These are phyloP conservation scores for Eptatretus atami DNA, from an alignment of 2,797 vertebrate species.

Conservation along the genomic window DNA sequence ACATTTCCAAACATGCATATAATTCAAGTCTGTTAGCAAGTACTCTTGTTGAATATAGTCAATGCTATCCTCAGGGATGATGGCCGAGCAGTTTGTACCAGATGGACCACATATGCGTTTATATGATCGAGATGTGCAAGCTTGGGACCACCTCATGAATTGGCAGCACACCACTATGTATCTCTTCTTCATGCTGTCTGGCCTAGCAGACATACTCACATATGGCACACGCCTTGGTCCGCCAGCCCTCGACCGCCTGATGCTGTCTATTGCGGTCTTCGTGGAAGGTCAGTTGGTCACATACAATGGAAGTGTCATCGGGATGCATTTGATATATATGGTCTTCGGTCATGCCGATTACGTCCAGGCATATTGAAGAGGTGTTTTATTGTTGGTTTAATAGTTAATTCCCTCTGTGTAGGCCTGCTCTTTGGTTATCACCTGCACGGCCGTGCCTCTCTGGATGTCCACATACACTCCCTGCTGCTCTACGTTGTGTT, in stretches of 20 bases:
- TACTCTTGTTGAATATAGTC: not conserved
- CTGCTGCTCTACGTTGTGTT: conserved; percentile 35
- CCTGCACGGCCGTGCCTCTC: conserved; percentile 40
- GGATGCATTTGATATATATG: not conserved
- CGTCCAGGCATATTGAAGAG: too few species aligned
- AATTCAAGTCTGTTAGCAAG: too few species aligned
- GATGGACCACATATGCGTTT: conserved; percentile 35
- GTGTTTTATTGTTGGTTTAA: too few species aligned
- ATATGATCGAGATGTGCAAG: conserved; percentile 29
- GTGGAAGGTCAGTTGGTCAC: conserved; percentile 30
- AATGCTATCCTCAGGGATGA: conserved; percentile 27
- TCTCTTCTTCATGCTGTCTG: conserved; percentile 45
- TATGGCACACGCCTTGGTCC: conserved; percentile 27
- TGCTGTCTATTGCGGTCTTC: conserved; percentile 48
- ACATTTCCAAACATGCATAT: too few species aligned
- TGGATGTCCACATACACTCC: conserved; percentile 52
- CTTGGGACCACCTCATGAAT: conserved; percentile 39
- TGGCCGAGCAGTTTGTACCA: conserved; percentile 39
- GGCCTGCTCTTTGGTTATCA: conserved; percentile 72
- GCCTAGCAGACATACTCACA: conserved; percentile 25
- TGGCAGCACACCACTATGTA: conserved; percentile 90
- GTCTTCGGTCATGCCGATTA: too few species aligned
- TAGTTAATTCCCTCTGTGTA: conserved; percentile 11
- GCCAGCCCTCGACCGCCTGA: conserved; percentile 31
- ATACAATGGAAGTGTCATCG: not conserved